These are phyloP conservation scores for Drosophila asahinai DNA, from an alignment of 1,140 invertebrate species.

Conservation along the genomic window DNA sequence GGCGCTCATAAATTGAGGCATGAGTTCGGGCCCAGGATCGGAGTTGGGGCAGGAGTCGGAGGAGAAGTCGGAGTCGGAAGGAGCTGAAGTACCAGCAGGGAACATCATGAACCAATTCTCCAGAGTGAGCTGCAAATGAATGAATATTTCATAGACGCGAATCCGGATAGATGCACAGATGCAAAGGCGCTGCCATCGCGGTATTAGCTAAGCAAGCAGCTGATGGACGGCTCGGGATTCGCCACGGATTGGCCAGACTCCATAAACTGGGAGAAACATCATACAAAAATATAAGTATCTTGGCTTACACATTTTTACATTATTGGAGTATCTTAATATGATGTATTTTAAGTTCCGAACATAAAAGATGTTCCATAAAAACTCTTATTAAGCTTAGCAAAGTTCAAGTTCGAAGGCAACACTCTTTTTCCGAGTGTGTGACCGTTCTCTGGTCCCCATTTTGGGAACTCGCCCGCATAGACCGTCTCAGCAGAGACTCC, in stretches of 20 bases:
- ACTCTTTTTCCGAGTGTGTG: constrained; percentile 33
- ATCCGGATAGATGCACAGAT: constrained; percentile 69
- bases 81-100: constrained; percentile 33
- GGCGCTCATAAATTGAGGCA: constrained; percentile 79
- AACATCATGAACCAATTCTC: constrained; percentile 75
- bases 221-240: constrained; percentile 44
- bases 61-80: constrained; percentile 12
- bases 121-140: constrained; percentile 75
- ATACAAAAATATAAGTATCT: neutral
- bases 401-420: neutral
- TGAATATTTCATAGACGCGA: constrained; percentile 80
- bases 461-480: constrained; percentile 65
- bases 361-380: no score
- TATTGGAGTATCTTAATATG: no score
- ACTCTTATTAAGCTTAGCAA: no score
- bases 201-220: constrained; percentile 50
- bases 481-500: constrained; percentile 22
- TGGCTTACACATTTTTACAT: no score
- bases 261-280: neutral
- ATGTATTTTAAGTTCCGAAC: no score
- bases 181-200: constrained; percentile 35
- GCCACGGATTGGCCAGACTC: constrained; percentile 12
- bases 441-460: constrained; percentile 27
- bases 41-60: constrained; percentile 26
- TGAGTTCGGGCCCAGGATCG: constrained; percentile 2